phyloP scores from a whole-genome alignment of 1,140 invertebrate genomes.

The Lucilia sericata region DNA sequence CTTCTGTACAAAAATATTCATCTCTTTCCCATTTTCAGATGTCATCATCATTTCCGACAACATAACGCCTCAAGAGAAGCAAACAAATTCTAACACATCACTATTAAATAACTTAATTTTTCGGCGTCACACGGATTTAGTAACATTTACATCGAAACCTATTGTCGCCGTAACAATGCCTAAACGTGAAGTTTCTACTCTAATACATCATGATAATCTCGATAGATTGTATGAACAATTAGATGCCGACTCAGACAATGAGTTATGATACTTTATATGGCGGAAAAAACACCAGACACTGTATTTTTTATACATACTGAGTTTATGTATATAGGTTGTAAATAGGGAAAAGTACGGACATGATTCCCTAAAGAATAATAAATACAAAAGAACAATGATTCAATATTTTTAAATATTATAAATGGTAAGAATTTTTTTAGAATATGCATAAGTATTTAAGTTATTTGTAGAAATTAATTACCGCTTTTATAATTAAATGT shows the following conservation, averaged over 20 bases:
- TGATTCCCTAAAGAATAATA: too few relatives aligned
- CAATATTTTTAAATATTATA: too few relatives aligned
- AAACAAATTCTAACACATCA: background rate
- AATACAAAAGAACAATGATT: too few relatives aligned
- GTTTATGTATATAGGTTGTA: too few relatives aligned
- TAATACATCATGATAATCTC: background rate
- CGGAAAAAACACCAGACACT: too few relatives aligned
- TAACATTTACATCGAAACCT: background rate
- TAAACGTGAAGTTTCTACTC: background rate
- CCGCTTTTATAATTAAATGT: too few relatives aligned
- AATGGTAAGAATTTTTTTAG: too few relatives aligned
- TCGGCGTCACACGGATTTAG: background rate
- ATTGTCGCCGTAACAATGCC: background rate
- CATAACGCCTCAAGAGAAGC: background rate
- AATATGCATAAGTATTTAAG: too few relatives aligned
- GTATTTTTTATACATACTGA: too few relatives aligned
- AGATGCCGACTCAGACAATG: constrained; percentile 19
- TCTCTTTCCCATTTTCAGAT: background rate
- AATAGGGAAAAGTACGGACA: too few relatives aligned
- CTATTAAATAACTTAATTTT: background rate
- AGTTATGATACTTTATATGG: constrained; percentile 10
- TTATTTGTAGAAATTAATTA: too few relatives aligned
- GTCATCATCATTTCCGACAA: constrained; percentile 2
- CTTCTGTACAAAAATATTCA: too few relatives aligned
- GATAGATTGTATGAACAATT: constrained; percentile 12